These are phyloP conservation scores for Brachionus manjavacas DNA, from an alignment of 1,140 invertebrate genomes.

Conservation along the genomic window DNA sequence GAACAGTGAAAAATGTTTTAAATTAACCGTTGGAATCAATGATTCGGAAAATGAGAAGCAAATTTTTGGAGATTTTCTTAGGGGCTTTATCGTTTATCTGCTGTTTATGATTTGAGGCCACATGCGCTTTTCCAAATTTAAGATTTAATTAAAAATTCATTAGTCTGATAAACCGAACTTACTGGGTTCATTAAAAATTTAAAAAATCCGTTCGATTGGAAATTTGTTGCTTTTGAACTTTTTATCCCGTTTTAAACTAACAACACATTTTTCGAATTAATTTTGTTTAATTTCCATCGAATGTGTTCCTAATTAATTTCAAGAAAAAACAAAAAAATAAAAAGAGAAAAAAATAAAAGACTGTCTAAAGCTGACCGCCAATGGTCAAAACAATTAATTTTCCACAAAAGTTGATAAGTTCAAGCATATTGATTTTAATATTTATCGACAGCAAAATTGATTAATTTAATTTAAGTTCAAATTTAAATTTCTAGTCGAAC, in stretches of 20 bases:
- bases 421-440: slow-evolving; percentile 15
- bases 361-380: background rate
- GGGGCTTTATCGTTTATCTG: background rate
- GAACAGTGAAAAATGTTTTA: slow-evolving; percentile 1
- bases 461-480: background rate
- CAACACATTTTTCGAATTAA: slow-evolving; percentile 37
- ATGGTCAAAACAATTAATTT: slow-evolving; percentile 30
- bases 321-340: background rate
- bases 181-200: slow-evolving; percentile 12
- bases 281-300: background rate
- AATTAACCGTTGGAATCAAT: slow-evolving; percentile 37
- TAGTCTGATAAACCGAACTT: background rate
- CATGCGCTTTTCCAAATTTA: slow-evolving; percentile 18
- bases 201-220: slow-evolving; percentile 1
- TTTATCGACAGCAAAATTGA: slow-evolving; percentile 5
- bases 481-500: background rate
- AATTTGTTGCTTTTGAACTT: background rate
- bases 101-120: slow-evolving; percentile 21
- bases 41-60: background rate
- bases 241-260: background rate
- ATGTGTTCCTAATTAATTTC: slow-evolving; percentile 29
- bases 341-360: background rate
- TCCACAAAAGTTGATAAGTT: slow-evolving; percentile 18
- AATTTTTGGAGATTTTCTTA: background rate
- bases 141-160: slow-evolving; percentile 37